Percentiles rank a stretch among this genome's conserved stretches.
Conservation (phyloP, 2,797 vertebrate genomes). For the Pseudotriccus pelzelni region DNA sequence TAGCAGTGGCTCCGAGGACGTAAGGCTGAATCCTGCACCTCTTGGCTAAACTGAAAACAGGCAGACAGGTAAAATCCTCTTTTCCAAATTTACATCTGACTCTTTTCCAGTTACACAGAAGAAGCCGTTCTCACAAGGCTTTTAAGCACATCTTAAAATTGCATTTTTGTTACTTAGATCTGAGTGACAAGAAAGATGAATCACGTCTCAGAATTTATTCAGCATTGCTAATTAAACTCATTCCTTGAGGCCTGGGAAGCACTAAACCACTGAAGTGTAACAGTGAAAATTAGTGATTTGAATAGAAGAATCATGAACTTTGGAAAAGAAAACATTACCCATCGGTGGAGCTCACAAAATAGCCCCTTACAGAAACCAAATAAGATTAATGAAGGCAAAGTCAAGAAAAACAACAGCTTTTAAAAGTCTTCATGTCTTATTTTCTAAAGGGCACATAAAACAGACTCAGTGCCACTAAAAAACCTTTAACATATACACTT, state of each 20-base stretch:
- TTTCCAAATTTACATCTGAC: background rate
- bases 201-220: constrained; percentile 67
- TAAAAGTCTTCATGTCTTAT: constrained; percentile 30
- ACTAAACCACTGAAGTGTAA: constrained; percentile 63
- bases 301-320: constrained; percentile 71
- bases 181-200: constrained; percentile 63
- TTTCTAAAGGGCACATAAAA: constrained; percentile 12
- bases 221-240: constrained; percentile 73
- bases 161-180: constrained; percentile 46
- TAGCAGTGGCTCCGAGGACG: background rate
- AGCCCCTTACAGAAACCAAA: constrained; percentile 47
- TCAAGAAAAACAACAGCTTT: constrained; percentile 63
- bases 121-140: background rate
- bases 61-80: background rate
- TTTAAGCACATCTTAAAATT: constrained; percentile 14
- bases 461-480: background rate
- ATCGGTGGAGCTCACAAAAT: constrained; percentile 20
- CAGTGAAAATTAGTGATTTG: constrained; percentile 71
- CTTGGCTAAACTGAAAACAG: background rate
- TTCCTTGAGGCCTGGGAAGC: constrained; percentile 66
- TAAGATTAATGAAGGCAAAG: constrained; percentile 69
- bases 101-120: background rate
- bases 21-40: background rate
- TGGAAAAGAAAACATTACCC: constrained; percentile 74
- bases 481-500: background rate